Base-by-base conservation (phyloP, 2,113 vertebrate species). In the Polypterus bichir region DNA sequence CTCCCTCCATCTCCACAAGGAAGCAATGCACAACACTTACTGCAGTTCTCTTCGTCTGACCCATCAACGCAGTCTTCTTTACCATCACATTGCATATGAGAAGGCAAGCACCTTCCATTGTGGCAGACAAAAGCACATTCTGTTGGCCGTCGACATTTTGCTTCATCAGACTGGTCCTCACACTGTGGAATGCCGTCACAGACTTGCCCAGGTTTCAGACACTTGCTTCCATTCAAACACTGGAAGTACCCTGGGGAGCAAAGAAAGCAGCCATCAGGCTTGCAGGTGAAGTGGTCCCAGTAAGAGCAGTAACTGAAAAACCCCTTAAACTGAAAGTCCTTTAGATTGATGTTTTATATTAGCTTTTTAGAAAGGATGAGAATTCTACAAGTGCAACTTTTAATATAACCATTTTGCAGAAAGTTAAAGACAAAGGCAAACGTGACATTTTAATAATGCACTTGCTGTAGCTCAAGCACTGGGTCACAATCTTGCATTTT, bases 171-270 rank as follows among this genome's bases (percentile, higher is more conserved):
- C 11, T 83, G 82, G 0, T 94, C 91, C 0, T 45, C 46, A 46
- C 92, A 97, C 48, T 96, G 83, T 0, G 65, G 60, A 3, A 64
- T 69, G 0, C 91, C 89, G 2, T 95, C 86, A 0, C 93, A 94
- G 46, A 47, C 77, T 6, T 79, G 68, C 4, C 3, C 63, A 0
- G 64, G 72, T 11, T 70, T 0, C 0, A 93, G 1, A 0, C 92
- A 95, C 5, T 4, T 11, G 0, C 66, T 70, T 9, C 64, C 61
- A 1, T 81, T 83, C 0, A 55, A 60, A 46, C 92, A 97, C 48
- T 60, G 77, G 68, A 93, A 93, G 48, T 79, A 70, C 5, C 9
- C 81, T 87, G 57, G 53, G 59, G 7, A 5, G 46, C 59, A n/a
- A 7, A 27, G 4, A 5, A 4, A 46, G 27, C 27, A 27, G 27